Base-by-base conservation (phyloP, 92 coral and sea anemone species). In the Blastomussa wellsi region DNA sequence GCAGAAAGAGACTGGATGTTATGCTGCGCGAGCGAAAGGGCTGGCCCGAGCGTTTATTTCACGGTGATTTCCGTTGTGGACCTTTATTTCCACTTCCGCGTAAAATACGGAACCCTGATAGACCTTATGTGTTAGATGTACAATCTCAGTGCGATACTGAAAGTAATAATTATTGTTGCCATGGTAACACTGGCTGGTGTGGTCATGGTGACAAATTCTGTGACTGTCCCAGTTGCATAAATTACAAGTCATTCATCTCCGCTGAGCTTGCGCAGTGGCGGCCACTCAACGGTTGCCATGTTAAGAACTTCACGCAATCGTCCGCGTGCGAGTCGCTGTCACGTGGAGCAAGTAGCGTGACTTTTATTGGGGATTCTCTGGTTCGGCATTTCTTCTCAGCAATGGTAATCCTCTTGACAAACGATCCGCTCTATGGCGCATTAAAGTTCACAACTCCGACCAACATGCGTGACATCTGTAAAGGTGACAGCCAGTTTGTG, bases 371-470 rank as follows among this genome's bases (percentile, higher is more conserved):
- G 4, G 98, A 94, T 51, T 94, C 98, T 7, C 84, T 94, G 9
- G 98, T 94, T 14, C 86, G 98, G 20, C 98, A 94, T 92, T 60
- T 94, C 26, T 94, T 92, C 71, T 94, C 98, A 7, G 93, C 98
- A 0, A 82, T 94, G 70, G 70, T 90, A 41, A 66, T 94, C 0
- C 77, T 94, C 36, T 83, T 94, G 76, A 94, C 95, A 7, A 90
- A 88, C 51, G 92, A 94, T 67, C 88, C 91, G 10, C 87, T 76
- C 9, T 60, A 90, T n/a, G 98, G 98, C 2, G 90, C 95, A 26
- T 82, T 94, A 22, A 94, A 90, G 76, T 85, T 52, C 29, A 79
- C 51, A 53, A 86, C 92, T 2, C 90, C 91, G 13, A 28, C 70
- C 36, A 71, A 76, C 36, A 82, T 76, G 44, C 88, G 82, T 76